These are phyloP conservation scores for Brachyistius frenatus DNA, from an alignment of 2,113 vertebrate genomes.

Conservation along the genomic window DNA sequence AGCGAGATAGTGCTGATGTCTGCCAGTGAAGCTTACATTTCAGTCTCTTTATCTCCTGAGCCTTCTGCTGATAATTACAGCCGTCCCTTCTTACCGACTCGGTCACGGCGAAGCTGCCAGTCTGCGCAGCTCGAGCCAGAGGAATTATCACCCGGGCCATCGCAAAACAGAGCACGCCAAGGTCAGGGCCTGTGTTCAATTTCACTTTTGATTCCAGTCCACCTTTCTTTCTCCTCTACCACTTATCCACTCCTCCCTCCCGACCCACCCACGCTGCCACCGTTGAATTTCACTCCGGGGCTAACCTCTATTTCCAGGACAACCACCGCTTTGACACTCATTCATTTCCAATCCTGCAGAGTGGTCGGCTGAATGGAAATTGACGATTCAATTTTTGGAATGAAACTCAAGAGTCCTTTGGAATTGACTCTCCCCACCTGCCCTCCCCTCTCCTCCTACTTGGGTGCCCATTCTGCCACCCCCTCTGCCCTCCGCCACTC, in stretches of 20 bases:
- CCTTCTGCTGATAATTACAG: conserved; percentile 83
- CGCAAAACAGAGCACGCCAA: conserved; percentile 68
- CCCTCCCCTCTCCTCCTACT: conserved; percentile 20
- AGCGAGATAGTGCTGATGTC: conserved; percentile 62
- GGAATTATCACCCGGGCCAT: conserved; percentile 77
- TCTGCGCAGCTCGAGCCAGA: conserved; percentile 43
- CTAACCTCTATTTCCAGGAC: conserved; percentile 72
- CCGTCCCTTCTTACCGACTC: conserved; percentile 44
- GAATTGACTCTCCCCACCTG: conserved; percentile 55
- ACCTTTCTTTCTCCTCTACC: conserved; percentile 70
- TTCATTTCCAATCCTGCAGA: conserved; percentile 76
- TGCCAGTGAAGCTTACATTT: conserved; percentile 63
- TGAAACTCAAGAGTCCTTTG: conserved; percentile 73
- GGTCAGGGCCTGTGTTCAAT: conserved; percentile 80
- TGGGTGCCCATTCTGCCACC: conserved; percentile 38
- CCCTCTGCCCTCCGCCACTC: conserved; percentile 45
- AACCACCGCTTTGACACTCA: conserved; percentile 67
- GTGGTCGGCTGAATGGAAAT: conserved; percentile 75
- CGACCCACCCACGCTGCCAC: conserved; percentile 44
- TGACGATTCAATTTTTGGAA: conserved; percentile 80
- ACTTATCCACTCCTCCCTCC: conserved; percentile 66
- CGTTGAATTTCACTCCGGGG: conserved; percentile 61
- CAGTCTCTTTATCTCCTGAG: conserved; percentile 76
- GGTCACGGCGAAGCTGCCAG: conserved; percentile 62
- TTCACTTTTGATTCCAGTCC: conserved; percentile 77